phyloP scores from a whole-genome alignment of 1,140 invertebrate genomes.

The Bombyx mandarina region DNA sequence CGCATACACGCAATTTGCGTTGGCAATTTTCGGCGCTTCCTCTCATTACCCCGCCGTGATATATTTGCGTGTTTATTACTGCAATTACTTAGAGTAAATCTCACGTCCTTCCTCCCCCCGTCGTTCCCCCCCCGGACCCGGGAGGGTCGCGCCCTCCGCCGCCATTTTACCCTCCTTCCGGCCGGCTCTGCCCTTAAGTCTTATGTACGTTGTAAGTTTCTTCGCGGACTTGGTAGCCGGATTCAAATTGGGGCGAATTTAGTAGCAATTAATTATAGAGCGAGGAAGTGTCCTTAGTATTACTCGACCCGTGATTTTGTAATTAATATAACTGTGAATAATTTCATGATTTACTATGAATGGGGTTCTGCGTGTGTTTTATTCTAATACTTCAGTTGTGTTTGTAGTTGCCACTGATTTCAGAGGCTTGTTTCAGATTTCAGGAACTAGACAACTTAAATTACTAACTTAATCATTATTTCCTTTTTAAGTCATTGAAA shows the following conservation, averaged over 20 bases:
- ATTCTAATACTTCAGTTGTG: no score
- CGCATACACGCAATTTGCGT: conserved; percentile 67
- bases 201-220: conserved; percentile 70
- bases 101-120: conserved; percentile 65
- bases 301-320: conserved; percentile 39
- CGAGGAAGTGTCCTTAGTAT: conserved; percentile 52
- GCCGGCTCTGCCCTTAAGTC: conserved; percentile 67
- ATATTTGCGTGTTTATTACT: conserved; percentile 72
- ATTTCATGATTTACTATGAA: conserved; percentile 28
- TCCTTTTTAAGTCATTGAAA: no score
- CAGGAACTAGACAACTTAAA: no score
- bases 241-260: conserved; percentile 70
- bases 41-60: conserved; percentile 68
- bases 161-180: conserved; percentile 66
- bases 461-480: no score
- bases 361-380: conserved; percentile 7
- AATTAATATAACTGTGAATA: conserved; percentile 44
- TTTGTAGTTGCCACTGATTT: no score
- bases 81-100: conserved; percentile 74
- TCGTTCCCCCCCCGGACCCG: conserved; percentile 18
- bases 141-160: conserved; percentile 61
- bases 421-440: no score
- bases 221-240: conserved; percentile 67
- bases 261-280: conserved; percentile 70
- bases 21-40: conserved; percentile 66